Conservation (phyloP, 2,888 invertebrate genomes). For the Ecliptopera silaceata region DNA sequence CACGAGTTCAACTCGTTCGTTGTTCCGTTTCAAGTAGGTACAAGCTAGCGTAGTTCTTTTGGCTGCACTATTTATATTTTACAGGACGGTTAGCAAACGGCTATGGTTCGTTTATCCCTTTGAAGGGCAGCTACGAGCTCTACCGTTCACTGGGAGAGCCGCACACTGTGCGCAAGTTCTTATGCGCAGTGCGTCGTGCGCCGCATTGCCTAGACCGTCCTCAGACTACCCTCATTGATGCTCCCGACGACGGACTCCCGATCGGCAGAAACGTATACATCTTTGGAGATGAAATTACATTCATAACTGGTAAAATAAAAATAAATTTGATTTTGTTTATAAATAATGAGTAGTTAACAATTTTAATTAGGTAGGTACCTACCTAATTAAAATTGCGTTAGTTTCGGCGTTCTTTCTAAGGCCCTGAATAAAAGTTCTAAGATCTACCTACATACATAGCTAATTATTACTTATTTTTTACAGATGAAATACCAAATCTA, state of each 20-base stretch:
- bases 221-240: constrained; percentile 47
- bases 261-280: constrained; percentile 63
- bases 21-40: too few species aligned
- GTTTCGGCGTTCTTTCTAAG: too few species aligned
- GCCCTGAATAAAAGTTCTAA: too few species aligned
- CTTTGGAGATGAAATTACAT: constrained; percentile 63
- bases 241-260: constrained; percentile 44
- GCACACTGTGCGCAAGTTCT: constrained; percentile 65
- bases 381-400: too few species aligned
- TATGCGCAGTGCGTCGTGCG: constrained; percentile 58
- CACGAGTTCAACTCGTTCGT: too few species aligned
- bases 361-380: too few species aligned
- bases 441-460: too few species aligned
- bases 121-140: constrained; percentile 68
- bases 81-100: constrained; percentile 60
- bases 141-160: constrained; percentile 75
- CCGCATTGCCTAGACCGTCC: constrained; percentile 46
- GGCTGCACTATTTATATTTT: neutral
- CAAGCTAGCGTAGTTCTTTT: too few species aligned
- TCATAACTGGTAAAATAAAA: constrained; percentile 59
- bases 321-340: too few species aligned
- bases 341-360: too few species aligned
- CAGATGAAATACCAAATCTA: constrained; percentile 44
- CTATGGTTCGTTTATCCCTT: constrained; percentile 66
- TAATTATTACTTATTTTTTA: constrained; percentile 31